A percentile compares a stretch with the other conserved stretches of the same genome.
phyloP scores from a whole-genome alignment of 2,113 vertebrate species.

The Urocitellus parryii region DNA sequence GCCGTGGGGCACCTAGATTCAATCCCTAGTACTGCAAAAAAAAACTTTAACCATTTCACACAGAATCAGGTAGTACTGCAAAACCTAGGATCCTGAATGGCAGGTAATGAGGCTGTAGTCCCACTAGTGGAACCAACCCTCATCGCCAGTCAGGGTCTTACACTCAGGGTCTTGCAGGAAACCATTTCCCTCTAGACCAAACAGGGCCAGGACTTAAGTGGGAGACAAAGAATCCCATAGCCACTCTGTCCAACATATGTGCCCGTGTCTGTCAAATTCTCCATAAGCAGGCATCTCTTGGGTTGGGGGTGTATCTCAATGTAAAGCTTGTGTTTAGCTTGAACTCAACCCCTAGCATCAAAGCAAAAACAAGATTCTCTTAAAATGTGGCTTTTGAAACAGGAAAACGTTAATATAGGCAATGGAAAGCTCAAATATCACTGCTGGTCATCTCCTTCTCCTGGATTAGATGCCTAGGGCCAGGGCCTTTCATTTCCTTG shows the following conservation, averaged over 20 bases:
- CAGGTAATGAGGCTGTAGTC: constrained; percentile 88
- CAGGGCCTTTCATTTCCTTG: background rate
- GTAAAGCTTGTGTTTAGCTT: too few relatives aligned
- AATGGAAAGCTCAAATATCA: constrained; percentile 55
- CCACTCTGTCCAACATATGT: constrained; percentile 91
- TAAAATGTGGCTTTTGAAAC: constrained; percentile 84
- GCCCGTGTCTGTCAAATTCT: constrained; percentile 91
- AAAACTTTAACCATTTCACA: background rate
- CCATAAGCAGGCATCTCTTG: constrained; percentile 91
- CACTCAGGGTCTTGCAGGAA: constrained; percentile 81
- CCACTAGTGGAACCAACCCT: constrained; percentile 90
- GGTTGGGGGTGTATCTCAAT: too few relatives aligned
- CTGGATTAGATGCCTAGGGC: background rate
- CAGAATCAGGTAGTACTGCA: background rate
- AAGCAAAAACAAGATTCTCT: too few relatives aligned
- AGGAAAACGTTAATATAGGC: constrained; percentile 64
- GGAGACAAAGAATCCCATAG: constrained; percentile 94
- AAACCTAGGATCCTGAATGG: constrained; percentile 49
- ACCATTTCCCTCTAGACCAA: constrained; percentile 91
- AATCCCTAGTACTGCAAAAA: too few relatives aligned
- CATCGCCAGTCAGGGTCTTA: constrained; percentile 91
- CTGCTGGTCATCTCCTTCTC: background rate
- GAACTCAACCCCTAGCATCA: too few relatives aligned
- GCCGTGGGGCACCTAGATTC: too few relatives aligned
- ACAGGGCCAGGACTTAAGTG: constrained; percentile 91